Evolutionary conservation across 2,888 invertebrate genomes (phyloP), one percentile per base, ranked within the genome.

Genomic region (Sphinx pinastri): DNA sequence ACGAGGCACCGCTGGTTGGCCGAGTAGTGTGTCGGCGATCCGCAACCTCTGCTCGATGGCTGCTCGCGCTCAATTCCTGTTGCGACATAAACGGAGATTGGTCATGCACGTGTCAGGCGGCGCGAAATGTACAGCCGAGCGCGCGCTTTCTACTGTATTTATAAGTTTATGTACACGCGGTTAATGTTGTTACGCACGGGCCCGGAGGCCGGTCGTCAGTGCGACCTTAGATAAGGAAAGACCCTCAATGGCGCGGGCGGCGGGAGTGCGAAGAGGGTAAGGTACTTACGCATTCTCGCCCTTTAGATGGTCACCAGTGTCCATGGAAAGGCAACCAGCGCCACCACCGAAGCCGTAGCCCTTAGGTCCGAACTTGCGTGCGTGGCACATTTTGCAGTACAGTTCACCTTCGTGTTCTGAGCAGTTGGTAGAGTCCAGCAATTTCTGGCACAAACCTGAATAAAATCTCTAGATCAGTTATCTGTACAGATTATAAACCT

Each of bases 271-370:
- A 78, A 81, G 81, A 85, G 84, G 83, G 85, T 73, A 76, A 75
- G 85, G 19, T 92, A 96, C 97, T 97, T 96, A 98, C 97, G 96
- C 95, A 76, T 90, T 82, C 71, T 89, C 94, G 91, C 94, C 94
- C 92, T 97, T 96, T 86, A 99, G 96, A 89, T 99, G 98, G 77
- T 97, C 96, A 80, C 99, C 99, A 89, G 96, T 94, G 95, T 99
- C 99, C 98, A 98, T 99, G 93, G 98, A 98, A 86, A 99, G 96
- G 93, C 98, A 97, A 80, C 99, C 99, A 87, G 99, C 99, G 84
- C 99, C 99, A 88, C 98, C 98, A 82, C 99, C 99, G 93, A 99
- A 99, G 84, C 99, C 99, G 94, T 99, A 98, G 82, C 99, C 99
- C 94, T 98, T 99, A 83, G 99, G 99, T 89, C 99, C 99, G 94